Evolutionary conservation across 2,888 invertebrate genomes (phyloP).

Genomic region (Drosophila quinaria): DNA sequence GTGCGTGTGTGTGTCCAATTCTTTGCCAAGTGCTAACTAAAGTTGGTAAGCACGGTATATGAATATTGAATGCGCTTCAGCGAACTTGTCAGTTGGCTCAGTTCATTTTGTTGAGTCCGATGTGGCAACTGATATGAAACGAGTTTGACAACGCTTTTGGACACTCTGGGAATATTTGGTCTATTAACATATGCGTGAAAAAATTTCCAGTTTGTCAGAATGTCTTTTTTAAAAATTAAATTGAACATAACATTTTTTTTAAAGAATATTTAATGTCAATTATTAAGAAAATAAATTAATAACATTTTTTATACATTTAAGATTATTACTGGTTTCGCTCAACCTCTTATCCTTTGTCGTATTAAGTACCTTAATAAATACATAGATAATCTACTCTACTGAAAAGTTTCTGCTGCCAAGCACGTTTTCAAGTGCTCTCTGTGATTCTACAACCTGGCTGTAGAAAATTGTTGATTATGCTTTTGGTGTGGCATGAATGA

Average conservation of each 20-base stretch:
- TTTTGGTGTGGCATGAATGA: conserved; percentile 1
- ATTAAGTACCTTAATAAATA: not conserved
- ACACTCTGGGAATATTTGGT: not conserved
- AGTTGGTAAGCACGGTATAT: conserved; percentile 50
- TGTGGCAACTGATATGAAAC: conserved; percentile 18
- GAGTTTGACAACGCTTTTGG: conserved; percentile 8
- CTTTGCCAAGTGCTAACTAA: conserved; percentile 42
- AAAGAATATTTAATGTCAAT: too few relatives aligned
- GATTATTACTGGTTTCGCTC: not conserved
- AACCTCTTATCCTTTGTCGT: not conserved
- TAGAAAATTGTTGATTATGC: conserved; percentile 6
- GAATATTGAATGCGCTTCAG: conserved; percentile 49
- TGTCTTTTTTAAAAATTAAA: too few relatives aligned
- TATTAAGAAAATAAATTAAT: too few relatives aligned
- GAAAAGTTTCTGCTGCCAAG: not conserved
- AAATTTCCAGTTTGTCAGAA: not conserved
- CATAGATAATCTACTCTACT: not conserved
- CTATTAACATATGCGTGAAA: not conserved
- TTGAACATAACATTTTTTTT: too few relatives aligned
- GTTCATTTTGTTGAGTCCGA: conserved; percentile 7
- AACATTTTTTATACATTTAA: too few relatives aligned
- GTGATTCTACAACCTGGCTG: not conserved
- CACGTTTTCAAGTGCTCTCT: not conserved
- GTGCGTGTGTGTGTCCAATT: conserved; percentile 25
- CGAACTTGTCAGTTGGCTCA: conserved; percentile 27